These are phyloP conservation scores for Anguilla obscura DNA, from an alignment of 2,797 vertebrate genomes.

Conservation along the genomic window DNA sequence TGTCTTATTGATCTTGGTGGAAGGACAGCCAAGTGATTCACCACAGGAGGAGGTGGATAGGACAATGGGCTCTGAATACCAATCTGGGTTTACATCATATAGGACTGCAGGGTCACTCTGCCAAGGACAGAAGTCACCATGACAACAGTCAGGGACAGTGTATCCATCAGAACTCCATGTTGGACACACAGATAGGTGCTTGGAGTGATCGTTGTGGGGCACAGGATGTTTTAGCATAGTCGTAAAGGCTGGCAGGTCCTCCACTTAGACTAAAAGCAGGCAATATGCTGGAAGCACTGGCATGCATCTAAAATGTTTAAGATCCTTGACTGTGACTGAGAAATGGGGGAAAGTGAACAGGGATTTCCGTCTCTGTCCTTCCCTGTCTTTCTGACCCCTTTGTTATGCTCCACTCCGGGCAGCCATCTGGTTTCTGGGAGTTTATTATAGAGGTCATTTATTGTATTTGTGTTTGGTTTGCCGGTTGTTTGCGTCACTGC, in stretches of 20 bases:
- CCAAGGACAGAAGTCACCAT: conserved; percentile 40
- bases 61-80: neutral
- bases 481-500: neutral
- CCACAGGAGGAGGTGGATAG: neutral
- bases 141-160: conserved; percentile 35
- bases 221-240: neutral
- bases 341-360: neutral
- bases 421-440: neutral
- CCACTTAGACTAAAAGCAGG: conserved; percentile 13
- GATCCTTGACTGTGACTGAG: neutral
- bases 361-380: neutral
- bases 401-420: neutral
- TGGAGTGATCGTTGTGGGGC: neutral
- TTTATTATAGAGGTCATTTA: neutral
- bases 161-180: conserved; percentile 19
- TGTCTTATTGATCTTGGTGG: conserved; percentile 21
- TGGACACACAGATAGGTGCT: neutral
- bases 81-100: conserved; percentile 12
- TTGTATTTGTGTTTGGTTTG: neutral
- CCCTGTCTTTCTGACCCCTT: neutral
- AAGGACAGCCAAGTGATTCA: conserved; percentile 10
- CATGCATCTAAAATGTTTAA: neutral
- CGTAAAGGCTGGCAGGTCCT: neutral
- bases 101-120: neutral
- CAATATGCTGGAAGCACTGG: neutral